Percentiles rank a stretch among this genome's conserved stretches.
These are phyloP conservation scores for Pionites leucogaster DNA, from an alignment of 2,113 vertebrate genomes.

Conservation along the genomic window DNA sequence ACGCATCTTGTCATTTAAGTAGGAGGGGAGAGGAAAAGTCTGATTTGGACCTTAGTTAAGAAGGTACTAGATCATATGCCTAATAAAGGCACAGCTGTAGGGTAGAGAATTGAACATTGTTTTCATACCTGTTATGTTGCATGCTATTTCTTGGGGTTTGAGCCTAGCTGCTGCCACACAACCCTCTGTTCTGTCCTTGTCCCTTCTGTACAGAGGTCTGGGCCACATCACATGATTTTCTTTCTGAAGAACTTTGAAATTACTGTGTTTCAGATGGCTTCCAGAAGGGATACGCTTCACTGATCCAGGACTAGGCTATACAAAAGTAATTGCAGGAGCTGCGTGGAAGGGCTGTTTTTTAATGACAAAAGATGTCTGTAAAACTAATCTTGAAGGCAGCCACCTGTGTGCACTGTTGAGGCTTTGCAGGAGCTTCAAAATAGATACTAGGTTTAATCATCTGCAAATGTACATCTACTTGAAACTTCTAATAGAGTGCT, in stretches of 20 bases:
- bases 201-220: not conserved
- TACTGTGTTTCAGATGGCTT: not conserved
- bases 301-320: not conserved
- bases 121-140: not conserved
- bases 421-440: not conserved
- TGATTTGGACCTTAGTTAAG: not conserved
- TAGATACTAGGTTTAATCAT: not conserved
- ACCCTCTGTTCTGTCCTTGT: not conserved
- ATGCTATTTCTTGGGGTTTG: not conserved
- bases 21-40: not conserved
- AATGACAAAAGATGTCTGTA: not conserved
- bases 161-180: not conserved
- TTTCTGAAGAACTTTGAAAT: not conserved
- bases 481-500: not conserved
- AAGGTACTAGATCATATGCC: not conserved
- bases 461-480: not conserved
- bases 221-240: accelerated
- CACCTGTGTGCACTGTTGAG: not conserved
- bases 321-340: not conserved
- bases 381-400: not conserved
- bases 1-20: not conserved
- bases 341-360: not conserved
- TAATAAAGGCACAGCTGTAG: not conserved
- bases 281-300: not conserved
- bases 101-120: not conserved